A percentile compares a stretch with the other conserved stretches of the same genome.
These are phyloP conservation scores for Eilema griseolum DNA, from an alignment of 2,888 invertebrate genomes.

Conservation along the genomic window DNA sequence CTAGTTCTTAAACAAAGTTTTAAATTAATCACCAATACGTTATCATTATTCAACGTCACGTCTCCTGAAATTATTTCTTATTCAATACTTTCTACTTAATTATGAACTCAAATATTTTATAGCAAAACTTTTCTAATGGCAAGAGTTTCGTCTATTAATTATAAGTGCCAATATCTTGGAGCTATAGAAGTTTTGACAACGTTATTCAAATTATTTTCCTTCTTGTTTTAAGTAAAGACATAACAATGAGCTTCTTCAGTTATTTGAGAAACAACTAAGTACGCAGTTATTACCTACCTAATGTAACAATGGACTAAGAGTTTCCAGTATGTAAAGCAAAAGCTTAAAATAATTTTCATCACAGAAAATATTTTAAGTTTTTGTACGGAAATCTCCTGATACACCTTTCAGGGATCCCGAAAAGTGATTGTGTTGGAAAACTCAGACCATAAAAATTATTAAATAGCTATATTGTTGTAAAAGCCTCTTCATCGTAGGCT, in stretches of 20 bases:
- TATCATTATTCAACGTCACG: slow-evolving; percentile 56
- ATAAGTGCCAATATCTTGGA: slow-evolving; percentile 21
- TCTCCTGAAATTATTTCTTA: slow-evolving; percentile 43
- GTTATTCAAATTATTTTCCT: slow-evolving; percentile 17
- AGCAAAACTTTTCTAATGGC: slow-evolving; percentile 34
- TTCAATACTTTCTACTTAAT: slow-evolving; percentile 42
- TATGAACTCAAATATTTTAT: slow-evolving; percentile 44
- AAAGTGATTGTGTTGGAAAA: neutral
- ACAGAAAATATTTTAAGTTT: neutral
- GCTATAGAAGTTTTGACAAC: slow-evolving; percentile 13
- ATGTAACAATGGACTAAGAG: neutral
- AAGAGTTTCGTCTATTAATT: slow-evolving; percentile 28
- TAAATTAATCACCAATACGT: slow-evolving; percentile 49
- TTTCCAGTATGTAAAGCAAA: neutral
- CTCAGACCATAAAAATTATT: too few species aligned
- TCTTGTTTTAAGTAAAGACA: slow-evolving; percentile 9
- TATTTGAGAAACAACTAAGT: neutral
- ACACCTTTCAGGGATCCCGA: neutral
- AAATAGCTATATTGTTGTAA: too few species aligned
- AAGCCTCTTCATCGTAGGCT: too few species aligned
- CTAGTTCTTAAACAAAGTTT: neutral
- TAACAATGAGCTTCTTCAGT: neutral
- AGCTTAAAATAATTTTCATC: neutral
- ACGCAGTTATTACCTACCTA: neutral
- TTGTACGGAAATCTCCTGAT: neutral